Evolutionary conservation across 1,140 invertebrate genomes (phyloP), one percentile per base, ranked within the genome.

Genomic region (Orchestia grillus): DNA sequence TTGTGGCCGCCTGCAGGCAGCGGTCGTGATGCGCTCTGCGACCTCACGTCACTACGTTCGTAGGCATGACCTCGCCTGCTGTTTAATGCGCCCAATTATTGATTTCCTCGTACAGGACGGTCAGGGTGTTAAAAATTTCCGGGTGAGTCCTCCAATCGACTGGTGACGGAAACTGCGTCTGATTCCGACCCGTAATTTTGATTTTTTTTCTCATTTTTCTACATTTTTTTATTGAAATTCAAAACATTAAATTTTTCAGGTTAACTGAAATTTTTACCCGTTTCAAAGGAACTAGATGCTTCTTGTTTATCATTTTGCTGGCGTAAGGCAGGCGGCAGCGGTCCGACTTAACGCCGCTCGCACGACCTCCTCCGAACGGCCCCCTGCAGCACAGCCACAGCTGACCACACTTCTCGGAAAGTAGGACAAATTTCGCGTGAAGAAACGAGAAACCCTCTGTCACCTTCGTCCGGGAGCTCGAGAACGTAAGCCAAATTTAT

Each of bases 401-500:
- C 92, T n/a, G 40, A 44, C 43, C 43, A 45, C 92, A 94, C 92
- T 94, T 94, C 92, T 94, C 40, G 16, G 44, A 45, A 44, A 94
- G 92, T 45, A 94, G 92, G 92, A 44, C 6, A n/a, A 45, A 94
- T 94, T 44, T 94, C 44, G 92, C 40, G 41, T 8, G 92, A 44
- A 11, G 92, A 94, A 47, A 45, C 92, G 43, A 94, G 44, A 47
- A 94, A 94, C 44, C 92, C 92, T 94, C 92, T 94, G 92, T 45
- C 92, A 47, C 92, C 92, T 47, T 94, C 92, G 44, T 45, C 92
- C 16, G 92, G 92, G 40, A 94, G 92, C 92, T 94, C 92, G 43
- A 94, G 43, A 94, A 94, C 92, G 92, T 94, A 94, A 94, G 92
- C 92, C 44, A 94, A 94, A 94, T 94, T 94, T 94, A 94, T 94